phyloP scores from a whole-genome alignment of 2,797 vertebrate genomes.

The Anableps anableps region DNA sequence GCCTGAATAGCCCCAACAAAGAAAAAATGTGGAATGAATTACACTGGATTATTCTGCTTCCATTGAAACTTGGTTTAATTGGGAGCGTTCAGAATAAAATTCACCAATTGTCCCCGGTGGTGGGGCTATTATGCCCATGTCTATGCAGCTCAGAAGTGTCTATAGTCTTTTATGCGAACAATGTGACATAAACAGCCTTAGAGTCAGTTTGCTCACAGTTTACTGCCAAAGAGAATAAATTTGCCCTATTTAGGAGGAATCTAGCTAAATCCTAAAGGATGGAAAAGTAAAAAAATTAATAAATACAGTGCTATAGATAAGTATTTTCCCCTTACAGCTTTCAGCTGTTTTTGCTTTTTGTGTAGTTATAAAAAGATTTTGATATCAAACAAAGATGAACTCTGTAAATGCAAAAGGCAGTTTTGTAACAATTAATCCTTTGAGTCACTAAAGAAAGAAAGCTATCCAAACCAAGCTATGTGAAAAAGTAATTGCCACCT shows the following conservation, averaged over 20 bases:
- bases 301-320: no score
- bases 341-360: not conserved
- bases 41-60: constrained; percentile 58
- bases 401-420: not conserved
- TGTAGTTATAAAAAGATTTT: not conserved
- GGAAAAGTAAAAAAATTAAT: not conserved
- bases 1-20: constrained; percentile 33
- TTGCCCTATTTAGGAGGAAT: constrained; percentile 10
- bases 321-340: not conserved
- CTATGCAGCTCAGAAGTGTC: constrained; percentile 68
- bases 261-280: not conserved
- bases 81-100: constrained; percentile 66
- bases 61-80: constrained; percentile 67
- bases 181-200: constrained; percentile 68
- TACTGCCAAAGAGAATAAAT: constrained; percentile 30
- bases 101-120: constrained; percentile 61
- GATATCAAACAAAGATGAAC: not conserved
- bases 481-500: not conserved
- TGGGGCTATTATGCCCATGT: constrained; percentile 64
- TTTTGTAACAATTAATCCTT: not conserved
- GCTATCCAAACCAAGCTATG: not conserved
- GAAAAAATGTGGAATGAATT: constrained; percentile 43
- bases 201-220: constrained; percentile 54
- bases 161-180: constrained; percentile 71
- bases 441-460: not conserved